Evolutionary conservation across 35 echinoderm and acorn worm genomes (phyloP).

Genomic region (Diadema setosum): DNA sequence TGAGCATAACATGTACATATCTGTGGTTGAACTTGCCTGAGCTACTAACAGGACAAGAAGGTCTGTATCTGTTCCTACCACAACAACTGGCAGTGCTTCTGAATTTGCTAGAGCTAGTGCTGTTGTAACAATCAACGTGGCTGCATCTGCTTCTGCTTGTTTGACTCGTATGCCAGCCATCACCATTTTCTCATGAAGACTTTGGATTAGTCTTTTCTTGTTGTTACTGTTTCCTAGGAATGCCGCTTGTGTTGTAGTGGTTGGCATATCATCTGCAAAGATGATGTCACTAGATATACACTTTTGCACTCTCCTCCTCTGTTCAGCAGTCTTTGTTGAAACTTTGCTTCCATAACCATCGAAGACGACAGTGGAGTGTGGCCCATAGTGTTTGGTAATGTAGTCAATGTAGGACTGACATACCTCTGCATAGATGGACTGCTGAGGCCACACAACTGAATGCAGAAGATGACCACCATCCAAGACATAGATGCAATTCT

Average conservation of each 20-base stretch:
- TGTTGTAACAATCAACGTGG: conserved; percentile 52
- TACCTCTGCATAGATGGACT: conserved; percentile 30
- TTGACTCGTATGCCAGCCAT: conserved; percentile 39
- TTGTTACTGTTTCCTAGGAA: conserved; percentile 8
- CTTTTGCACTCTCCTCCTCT: too few relatives aligned
- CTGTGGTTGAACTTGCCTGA: background rate
- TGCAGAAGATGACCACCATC: conserved; percentile 66
- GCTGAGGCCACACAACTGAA: conserved; percentile 35
- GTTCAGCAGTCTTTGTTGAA: too few relatives aligned
- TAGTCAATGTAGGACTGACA: conserved; percentile 12
- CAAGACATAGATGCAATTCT: conserved; percentile 36
- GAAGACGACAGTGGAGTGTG: too few relatives aligned
- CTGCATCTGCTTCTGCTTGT: conserved; percentile 47
- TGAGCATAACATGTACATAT: too few relatives aligned
- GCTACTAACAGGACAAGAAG: background rate
- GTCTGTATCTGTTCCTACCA: conserved; percentile 12
- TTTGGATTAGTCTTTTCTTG: conserved; percentile 15
- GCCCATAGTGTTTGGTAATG: background rate
- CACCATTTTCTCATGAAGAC: conserved; percentile 36
- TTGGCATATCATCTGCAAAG: too few relatives aligned
- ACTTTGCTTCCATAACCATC: too few relatives aligned
- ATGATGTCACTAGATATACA: too few relatives aligned
- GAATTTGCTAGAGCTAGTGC: conserved; percentile 34
- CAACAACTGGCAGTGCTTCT: conserved; percentile 33
- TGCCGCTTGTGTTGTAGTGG: too few relatives aligned